Conservation (phyloP, 2,113 vertebrate genomes). For the Campylomormyrus numenius region DNA sequence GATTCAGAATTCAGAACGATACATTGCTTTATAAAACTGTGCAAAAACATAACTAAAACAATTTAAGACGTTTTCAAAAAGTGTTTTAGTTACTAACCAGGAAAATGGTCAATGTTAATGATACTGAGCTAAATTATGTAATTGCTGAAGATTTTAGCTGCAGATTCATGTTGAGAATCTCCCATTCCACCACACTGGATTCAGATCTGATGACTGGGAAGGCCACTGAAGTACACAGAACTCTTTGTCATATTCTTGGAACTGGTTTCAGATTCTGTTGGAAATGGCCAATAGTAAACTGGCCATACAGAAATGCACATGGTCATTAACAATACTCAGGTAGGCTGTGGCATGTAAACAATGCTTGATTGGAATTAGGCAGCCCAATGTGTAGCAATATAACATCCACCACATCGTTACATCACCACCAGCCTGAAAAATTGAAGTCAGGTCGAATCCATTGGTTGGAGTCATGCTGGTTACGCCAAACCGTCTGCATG, state of each 20-base stretch:
- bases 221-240: background rate
- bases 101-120: background rate
- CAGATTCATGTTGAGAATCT: background rate
- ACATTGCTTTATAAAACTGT: background rate
- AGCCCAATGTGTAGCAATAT: background rate
- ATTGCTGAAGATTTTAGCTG: background rate
- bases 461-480: background rate
- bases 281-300: background rate
- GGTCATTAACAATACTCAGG: background rate
- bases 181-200: background rate
- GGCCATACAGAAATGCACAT: background rate
- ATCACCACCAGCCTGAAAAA: background rate
- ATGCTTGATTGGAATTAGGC: background rate
- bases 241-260: background rate
- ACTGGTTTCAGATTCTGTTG: background rate
- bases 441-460: background rate
- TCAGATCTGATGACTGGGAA: background rate
- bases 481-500: background rate
- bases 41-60: background rate
- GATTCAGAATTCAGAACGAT: background rate
- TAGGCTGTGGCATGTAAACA: background rate
- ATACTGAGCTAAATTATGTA: background rate
- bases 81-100: background rate
- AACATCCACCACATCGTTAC: background rate
- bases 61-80: background rate